These are phyloP conservation scores for Morinoia aosen DNA, from an alignment of 2,888 invertebrate species.

Conservation along the genomic window DNA sequence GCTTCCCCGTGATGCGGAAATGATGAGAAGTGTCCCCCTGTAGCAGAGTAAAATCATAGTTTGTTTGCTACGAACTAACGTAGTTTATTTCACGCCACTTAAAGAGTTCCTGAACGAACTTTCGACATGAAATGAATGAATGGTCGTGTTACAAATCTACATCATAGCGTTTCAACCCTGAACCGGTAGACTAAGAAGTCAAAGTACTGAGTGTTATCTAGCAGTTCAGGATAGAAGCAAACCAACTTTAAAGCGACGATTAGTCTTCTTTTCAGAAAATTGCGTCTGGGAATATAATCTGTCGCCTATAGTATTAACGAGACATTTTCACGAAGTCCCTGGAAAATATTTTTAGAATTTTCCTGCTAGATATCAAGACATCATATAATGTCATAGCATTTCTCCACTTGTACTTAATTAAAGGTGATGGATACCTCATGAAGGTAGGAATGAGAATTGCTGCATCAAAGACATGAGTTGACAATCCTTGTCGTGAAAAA, in stretches of 20 bases:
- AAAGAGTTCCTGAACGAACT: neutral
- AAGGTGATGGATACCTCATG: neutral
- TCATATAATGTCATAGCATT: neutral
- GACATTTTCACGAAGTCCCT: neutral
- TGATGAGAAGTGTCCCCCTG: conserved; percentile 60
- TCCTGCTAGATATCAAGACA: too few species aligned
- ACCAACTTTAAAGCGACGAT: neutral
- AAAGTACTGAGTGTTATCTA: neutral
- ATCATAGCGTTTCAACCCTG: neutral
- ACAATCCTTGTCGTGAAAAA: neutral
- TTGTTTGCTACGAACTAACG: neutral
- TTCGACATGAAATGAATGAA: neutral
- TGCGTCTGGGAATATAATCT: neutral
- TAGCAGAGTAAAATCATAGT: neutral
- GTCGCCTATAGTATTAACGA: neutral
- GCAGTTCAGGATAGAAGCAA: neutral
- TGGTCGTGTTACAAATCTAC: neutral
- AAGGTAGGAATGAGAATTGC: neutral
- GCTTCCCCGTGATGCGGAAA: conserved; percentile 70
- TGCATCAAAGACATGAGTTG: neutral
- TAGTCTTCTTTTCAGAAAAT: too few species aligned
- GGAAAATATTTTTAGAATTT: too few species aligned
- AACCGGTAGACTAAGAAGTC: neutral
- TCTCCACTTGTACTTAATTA: neutral
- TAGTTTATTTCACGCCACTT: neutral